These are phyloP conservation scores for Pituophis catenifer DNA, from an alignment of 2,113 vertebrate species.

Conservation along the genomic window DNA sequence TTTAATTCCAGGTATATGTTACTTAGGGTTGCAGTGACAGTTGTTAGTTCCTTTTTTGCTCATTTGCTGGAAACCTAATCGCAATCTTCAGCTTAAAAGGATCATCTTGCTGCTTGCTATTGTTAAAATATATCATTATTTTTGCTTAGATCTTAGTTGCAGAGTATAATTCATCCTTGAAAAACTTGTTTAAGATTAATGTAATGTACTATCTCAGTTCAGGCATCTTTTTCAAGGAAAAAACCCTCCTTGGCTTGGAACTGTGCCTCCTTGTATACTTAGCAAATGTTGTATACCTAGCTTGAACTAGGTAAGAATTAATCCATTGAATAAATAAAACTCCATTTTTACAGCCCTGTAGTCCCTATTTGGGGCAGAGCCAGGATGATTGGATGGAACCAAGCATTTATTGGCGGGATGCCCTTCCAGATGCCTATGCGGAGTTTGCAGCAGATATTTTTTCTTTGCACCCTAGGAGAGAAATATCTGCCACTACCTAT, in stretches of 20 bases:
- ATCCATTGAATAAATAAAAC: not conserved
- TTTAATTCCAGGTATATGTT: not conserved
- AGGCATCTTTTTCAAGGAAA: conserved; percentile 21
- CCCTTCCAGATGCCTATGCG: not conserved
- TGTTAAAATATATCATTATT: not conserved
- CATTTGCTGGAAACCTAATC: not conserved
- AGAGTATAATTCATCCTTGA: not conserved
- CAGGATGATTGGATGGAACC: not conserved
- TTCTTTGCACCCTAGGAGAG: not conserved
- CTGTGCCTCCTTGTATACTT: not conserved
- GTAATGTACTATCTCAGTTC: rapidly evolving
- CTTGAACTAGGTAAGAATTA: not conserved
- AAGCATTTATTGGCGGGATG: not conserved
- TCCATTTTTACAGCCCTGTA: not conserved
- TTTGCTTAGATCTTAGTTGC: not conserved
- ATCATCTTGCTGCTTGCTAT: not conserved
- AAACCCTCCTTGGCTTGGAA: conserved; percentile 20
- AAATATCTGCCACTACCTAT: not conserved
- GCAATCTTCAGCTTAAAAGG: not conserved
- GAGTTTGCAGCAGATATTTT: not conserved
- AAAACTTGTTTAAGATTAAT: conserved; percentile 21
- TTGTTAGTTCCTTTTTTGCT: not conserved
- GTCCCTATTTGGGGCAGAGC: not conserved
- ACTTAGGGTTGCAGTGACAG: not conserved
- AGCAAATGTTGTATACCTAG: not conserved